Evolutionary conservation across 2,888 invertebrate species (phyloP).

Genomic region (Rhogogaster chlorosoma): DNA sequence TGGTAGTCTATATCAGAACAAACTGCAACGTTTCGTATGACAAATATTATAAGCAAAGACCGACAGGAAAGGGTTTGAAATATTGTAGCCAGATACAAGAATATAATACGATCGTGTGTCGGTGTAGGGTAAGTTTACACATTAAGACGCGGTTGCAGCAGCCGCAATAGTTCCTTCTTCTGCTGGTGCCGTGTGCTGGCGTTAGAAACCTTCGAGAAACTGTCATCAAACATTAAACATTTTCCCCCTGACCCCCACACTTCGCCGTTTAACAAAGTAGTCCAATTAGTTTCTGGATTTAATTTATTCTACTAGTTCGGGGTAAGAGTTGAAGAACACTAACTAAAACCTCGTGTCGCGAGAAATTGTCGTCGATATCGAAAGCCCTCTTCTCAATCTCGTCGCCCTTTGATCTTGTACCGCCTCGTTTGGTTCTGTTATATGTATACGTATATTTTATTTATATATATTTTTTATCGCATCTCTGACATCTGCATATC

Average conservation of each 20-base stretch:
- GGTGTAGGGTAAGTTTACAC: not conserved
- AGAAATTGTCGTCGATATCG: constrained; percentile 22
- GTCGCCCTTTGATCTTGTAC: not conserved
- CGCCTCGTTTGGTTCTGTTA: not conserved
- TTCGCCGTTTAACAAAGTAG: constrained; percentile 11
- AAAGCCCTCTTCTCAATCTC: not conserved
- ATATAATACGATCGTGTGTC: too few species aligned
- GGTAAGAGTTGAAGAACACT: not conserved
- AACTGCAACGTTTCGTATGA: not conserved
- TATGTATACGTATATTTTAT: not conserved
- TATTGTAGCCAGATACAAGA: not conserved
- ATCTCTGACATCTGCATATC: not conserved
- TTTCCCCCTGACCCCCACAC: not conserved
- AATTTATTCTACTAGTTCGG: constrained; percentile 29
- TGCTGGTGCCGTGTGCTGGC: not conserved
- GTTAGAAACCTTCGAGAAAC: constrained; percentile 7
- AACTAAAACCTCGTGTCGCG: not conserved
- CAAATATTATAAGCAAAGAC: not conserved
- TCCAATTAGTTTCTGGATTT: constrained; percentile 34
- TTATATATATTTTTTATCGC: not conserved
- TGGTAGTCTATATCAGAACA: not conserved
- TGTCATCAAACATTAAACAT: constrained; percentile 22
- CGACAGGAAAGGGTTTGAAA: not conserved
- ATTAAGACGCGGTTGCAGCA: not conserved
- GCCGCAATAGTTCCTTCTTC: not conserved